phyloP scores from a whole-genome alignment of 2,113 vertebrate genomes.

The Eolophus roseicapilla region DNA sequence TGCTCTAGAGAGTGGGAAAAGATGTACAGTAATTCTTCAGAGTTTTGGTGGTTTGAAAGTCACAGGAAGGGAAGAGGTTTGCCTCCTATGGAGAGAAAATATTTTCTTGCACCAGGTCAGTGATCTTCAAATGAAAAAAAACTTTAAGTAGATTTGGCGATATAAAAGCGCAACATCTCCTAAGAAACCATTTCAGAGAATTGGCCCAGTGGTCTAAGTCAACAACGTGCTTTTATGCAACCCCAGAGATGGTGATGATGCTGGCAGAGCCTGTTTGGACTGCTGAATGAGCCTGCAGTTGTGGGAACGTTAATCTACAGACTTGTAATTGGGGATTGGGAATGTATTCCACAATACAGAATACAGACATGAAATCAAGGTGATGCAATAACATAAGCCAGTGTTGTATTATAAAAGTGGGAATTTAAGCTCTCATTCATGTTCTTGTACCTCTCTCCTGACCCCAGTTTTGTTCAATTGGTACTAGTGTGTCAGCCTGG shows the following conservation, averaged over 20 bases:
- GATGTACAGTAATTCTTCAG: constrained; percentile 38
- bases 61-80: constrained; percentile 54
- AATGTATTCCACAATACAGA: neutral
- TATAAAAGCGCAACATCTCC: neutral
- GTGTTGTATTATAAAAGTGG: neutral
- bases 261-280: neutral
- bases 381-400: neutral
- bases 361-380: neutral
- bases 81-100: constrained; percentile 45
- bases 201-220: neutral
- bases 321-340: neutral
- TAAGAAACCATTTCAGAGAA: neutral
- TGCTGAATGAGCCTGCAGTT: neutral
- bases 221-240: neutral
- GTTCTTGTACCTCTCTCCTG: neutral
- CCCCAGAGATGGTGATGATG: neutral
- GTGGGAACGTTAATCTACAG: neutral
- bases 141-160: neutral
- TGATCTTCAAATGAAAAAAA: constrained; percentile 42
- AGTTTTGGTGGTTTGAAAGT: constrained; percentile 40
- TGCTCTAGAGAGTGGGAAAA: constrained; percentile 25
- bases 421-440: neutral
- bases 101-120: constrained; percentile 65
- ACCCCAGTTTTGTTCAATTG: constrained; percentile 26
- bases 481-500: constrained; percentile 37